Percentiles rank a stretch among this genome's conserved stretches.
These are phyloP conservation scores for Eciton burchellii DNA, from an alignment of 1,140 invertebrate genomes.

Conservation along the genomic window DNA sequence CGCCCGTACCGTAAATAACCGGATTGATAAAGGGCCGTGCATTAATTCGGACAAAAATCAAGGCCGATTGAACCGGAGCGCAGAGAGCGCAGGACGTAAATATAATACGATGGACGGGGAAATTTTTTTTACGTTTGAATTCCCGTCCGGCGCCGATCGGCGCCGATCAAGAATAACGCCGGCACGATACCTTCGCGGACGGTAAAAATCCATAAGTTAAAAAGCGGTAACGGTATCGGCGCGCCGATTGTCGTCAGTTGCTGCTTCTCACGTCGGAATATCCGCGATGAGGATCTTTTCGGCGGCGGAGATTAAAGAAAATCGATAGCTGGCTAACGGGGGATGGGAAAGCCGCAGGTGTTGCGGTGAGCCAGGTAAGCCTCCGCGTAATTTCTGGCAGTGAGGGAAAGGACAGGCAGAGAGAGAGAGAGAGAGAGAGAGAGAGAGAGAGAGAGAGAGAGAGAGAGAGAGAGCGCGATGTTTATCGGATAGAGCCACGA, in stretches of 20 bases:
- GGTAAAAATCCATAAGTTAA: conserved; percentile 49
- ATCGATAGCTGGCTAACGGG: conserved; percentile 58
- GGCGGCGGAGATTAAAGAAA: conserved; percentile 68
- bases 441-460: background rate
- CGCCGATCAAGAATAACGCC: background rate
- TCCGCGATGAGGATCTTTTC: conserved; percentile 61
- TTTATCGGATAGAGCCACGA: conserved; percentile 45
- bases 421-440: background rate
- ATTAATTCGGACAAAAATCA: conserved; percentile 23
- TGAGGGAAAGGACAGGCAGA: conserved; percentile 33
- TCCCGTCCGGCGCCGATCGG: too few species aligned
- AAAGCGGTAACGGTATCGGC: conserved; percentile 46
- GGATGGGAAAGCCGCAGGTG: conserved; percentile 68
- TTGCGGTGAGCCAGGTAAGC: conserved; percentile 53
- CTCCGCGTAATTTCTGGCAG: conserved; percentile 66
- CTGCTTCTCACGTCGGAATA: conserved; percentile 54
- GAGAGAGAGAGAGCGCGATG: conserved; percentile 20
- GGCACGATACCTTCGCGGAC: background rate
- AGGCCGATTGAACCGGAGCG: background rate
- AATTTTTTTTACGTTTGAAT: too few species aligned
- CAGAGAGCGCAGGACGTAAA: too few species aligned
- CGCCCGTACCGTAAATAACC: background rate
- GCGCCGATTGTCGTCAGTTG: conserved; percentile 50
- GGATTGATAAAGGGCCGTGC: conserved; percentile 2
- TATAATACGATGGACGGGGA: too few species aligned